A percentile compares a stretch with the other conserved stretches of the same genome.
phyloP scores from a whole-genome alignment of 2,113 vertebrate genomes.

The Gnathonemus echidnorhynchus region DNA sequence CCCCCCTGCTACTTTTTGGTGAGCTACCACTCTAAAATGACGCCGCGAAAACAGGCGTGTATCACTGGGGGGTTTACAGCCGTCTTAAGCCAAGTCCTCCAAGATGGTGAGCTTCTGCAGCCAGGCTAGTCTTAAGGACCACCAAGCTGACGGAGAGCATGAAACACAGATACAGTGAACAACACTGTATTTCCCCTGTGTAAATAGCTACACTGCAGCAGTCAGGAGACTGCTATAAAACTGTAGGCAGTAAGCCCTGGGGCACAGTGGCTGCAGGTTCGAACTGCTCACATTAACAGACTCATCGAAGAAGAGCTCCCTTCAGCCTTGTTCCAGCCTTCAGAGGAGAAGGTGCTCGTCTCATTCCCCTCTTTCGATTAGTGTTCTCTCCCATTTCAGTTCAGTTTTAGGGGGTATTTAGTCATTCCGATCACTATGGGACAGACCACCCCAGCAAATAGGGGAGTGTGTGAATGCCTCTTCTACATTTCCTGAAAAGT shows the following conservation, averaged over 20 bases:
- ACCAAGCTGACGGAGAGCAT: background rate
- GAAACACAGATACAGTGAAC: background rate
- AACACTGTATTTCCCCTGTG: background rate
- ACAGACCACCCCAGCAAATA: background rate
- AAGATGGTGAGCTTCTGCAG: background rate
- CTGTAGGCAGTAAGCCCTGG: background rate
- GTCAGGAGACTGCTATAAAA: background rate
- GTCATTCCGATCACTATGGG: background rate
- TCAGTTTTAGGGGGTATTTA: background rate
- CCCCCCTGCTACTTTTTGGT: conserved; percentile 25
- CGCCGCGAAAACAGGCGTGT: background rate
- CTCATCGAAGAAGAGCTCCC: background rate
- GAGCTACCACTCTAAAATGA: background rate
- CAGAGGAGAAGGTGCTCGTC: background rate
- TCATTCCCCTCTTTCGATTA: background rate
- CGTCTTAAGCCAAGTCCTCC: background rate
- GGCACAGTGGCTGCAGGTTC: background rate
- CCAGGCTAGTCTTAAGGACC: background rate
- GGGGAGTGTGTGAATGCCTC: background rate
- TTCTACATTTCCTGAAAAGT: conserved; percentile 38
- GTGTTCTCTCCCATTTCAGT: background rate
- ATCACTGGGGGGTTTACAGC: background rate
- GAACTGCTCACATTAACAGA: background rate
- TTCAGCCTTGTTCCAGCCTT: background rate
- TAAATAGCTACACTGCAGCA: background rate